Base-by-base conservation (phyloP, 2,797 vertebrate species). In the Fistularia commersonii region DNA sequence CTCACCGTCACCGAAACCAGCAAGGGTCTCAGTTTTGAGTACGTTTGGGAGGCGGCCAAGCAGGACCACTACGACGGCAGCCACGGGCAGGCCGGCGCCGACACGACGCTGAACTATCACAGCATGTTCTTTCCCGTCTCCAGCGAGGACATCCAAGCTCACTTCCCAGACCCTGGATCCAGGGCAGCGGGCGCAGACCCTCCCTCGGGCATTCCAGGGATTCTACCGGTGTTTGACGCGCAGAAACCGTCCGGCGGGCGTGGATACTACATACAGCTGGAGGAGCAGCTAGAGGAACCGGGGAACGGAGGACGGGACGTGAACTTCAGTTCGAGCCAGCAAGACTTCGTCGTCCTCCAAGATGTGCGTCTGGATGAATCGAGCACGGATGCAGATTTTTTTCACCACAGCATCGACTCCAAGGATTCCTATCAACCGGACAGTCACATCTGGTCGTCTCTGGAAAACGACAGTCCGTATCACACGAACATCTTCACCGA, bases 1-100 rank as follows among this genome's bases (percentile, higher is more conserved):
- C 95, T 99, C 38, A 99, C 97, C 0, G 94, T 99, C 46, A 99
- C 97, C 0, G 95, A 99, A 85, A 99, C 97, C 0, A 99, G 97
- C 84, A 94, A 93, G 42, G 97, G 97, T 4, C 92, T 99, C 56
- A 99, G 94, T 82, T 99, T 99, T 31, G 97, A 99, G 64, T 99
- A 97, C 0, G 90, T 98, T 36, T 99, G 97, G 97, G 97, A 99
- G 76, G 93, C 94, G 0, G 95, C 96, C 54, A 97, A 97, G 71
- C 95, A 95, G 0, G 95, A 98, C 79, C 95, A 98, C 79, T 98
- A 96, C 8, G 90, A 90, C 1, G 91, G 91, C 42, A 93, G 82
- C 60, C 90, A 84, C 8, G 63, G 77, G 12, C 92, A 68, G 3
- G 80, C 88, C 8, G 79, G 88, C 79, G 78, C 93, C 13, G 94